Evolutionary conservation across 2,888 invertebrate species (phyloP).

Genomic region (Cyclophora albipunctata): DNA sequence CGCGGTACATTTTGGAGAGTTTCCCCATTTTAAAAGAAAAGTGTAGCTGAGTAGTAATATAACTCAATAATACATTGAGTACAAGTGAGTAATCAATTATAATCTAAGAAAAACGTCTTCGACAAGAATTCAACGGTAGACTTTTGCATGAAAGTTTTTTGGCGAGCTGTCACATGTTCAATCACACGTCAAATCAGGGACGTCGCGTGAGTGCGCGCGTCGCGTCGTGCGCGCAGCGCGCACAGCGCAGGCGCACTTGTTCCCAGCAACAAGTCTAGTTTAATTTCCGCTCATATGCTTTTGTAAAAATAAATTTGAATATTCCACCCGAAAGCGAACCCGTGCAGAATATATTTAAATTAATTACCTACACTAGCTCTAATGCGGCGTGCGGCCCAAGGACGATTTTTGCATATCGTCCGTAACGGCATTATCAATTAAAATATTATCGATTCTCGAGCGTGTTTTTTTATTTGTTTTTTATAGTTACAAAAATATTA

Average conservation of each 20-base stretch:
- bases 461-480: slow-evolving; percentile 25
- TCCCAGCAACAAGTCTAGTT: slow-evolving; percentile 31
- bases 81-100: no score
- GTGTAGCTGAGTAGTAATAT: no score
- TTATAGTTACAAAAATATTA: slow-evolving; percentile 16
- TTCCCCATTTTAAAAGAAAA: no score
- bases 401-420: slow-evolving; percentile 64
- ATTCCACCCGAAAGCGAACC: slow-evolving; percentile 51
- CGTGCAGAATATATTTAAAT: slow-evolving; percentile 62
- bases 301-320: slow-evolving; percentile 51
- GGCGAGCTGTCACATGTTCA: slow-evolving; percentile 1
- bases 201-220: not conserved
- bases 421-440: slow-evolving; percentile 43
- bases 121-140: no score
- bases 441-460: slow-evolving; percentile 30
- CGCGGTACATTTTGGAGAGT: no score
- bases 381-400: slow-evolving; percentile 51
- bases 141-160: not conserved
- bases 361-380: slow-evolving; percentile 44
- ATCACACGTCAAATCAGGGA: slow-evolving; percentile 8
- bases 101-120: no score
- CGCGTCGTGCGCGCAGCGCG: slow-evolving; percentile 10
- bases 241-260: slow-evolving; percentile 20
- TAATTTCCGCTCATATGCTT: slow-evolving; percentile 48
- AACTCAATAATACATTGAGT: no score